Conservation (phyloP, 2,113 vertebrate genomes). For the Paradisaea rubra region DNA sequence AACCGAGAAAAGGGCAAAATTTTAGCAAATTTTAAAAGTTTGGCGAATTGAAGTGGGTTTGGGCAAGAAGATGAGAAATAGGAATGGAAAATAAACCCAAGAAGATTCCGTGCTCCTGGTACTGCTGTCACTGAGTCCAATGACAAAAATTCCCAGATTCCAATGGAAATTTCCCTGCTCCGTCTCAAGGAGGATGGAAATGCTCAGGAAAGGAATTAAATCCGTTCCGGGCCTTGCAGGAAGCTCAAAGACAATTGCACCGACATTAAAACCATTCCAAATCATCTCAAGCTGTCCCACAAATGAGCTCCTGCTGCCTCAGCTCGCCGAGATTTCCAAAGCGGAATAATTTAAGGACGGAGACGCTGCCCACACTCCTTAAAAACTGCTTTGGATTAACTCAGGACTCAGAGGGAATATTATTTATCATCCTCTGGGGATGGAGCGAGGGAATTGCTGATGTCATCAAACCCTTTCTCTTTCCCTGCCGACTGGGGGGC, state of each 20-base stretch:
- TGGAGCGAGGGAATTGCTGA: neutral
- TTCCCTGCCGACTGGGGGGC: neutral
- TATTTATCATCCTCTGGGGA: conserved; percentile 4
- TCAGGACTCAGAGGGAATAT: neutral
- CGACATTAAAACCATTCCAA: neutral
- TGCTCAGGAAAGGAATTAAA: neutral
- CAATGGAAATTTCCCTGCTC: neutral
- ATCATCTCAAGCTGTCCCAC: neutral
- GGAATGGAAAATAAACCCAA: neutral
- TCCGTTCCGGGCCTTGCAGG: neutral
- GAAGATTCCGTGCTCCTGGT: neutral
- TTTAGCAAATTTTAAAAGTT: neutral
- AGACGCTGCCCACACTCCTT: neutral
- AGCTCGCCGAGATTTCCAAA: neutral
- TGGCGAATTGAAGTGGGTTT: neutral
- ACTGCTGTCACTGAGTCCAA: neutral
- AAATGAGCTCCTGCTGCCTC: neutral
- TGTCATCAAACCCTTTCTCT: neutral
- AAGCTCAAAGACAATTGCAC: neutral
- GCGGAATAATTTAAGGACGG: neutral
- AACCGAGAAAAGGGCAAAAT: accelerated
- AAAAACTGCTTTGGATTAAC: neutral
- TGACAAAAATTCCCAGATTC: neutral
- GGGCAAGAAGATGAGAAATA: neutral
- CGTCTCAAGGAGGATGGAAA: accelerated